Conservation (phyloP, 2,113 vertebrate genomes). For the Nymphicus hollandicus region DNA sequence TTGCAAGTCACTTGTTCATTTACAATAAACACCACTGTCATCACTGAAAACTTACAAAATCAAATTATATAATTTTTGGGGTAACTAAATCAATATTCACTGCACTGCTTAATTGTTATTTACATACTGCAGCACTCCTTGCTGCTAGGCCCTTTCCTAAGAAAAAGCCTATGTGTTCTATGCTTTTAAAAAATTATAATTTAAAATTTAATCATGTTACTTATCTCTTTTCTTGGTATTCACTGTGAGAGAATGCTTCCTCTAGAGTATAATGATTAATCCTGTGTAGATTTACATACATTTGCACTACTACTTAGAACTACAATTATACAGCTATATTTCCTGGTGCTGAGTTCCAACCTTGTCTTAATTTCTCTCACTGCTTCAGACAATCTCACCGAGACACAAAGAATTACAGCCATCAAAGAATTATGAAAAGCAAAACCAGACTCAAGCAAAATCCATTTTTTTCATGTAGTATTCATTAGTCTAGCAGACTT, state of each 20-base stretch:
- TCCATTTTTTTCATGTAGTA: background rate
- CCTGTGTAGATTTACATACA: background rate
- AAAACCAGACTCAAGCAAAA: background rate
- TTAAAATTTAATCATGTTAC: background rate
- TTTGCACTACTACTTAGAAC: background rate
- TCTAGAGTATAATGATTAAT: background rate
- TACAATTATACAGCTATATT: background rate
- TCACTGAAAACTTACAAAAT: background rate
- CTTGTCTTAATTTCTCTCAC: background rate
- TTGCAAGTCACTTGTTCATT: background rate
- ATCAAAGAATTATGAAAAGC: background rate
- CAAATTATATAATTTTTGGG: background rate
- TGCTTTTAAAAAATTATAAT: background rate
- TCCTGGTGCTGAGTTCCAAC: background rate
- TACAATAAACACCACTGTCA: accelerated
- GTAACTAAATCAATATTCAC: background rate
- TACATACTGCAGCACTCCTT: background rate
- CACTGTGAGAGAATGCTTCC: background rate
- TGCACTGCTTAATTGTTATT: background rate
- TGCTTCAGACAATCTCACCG: background rate
- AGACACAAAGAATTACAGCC: background rate
- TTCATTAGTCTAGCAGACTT: background rate
- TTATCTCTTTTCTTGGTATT: background rate
- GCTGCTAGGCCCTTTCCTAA: background rate
- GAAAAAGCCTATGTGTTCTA: background rate